These are phyloP conservation scores for Spea multiplicata DNA, from an alignment of 2,113 vertebrate species.

Conservation along the genomic window DNA sequence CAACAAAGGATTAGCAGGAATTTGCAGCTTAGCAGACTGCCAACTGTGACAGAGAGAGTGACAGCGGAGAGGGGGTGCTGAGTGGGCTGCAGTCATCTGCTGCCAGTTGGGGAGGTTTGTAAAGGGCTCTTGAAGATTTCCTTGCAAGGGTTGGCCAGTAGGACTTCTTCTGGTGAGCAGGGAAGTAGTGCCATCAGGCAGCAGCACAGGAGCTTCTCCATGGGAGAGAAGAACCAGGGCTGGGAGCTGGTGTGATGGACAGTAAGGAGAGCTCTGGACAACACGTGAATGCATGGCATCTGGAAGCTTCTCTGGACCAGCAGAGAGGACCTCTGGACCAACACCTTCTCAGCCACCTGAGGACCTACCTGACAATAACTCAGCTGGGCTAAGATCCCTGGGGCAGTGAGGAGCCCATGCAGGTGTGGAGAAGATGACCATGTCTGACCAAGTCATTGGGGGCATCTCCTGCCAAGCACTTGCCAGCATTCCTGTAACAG, in stretches of 20 bases:
- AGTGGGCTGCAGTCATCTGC: background rate
- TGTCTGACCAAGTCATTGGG: conserved; percentile 5
- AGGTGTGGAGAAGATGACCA: conserved; percentile 27
- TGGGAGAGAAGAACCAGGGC: background rate
- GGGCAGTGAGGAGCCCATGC: background rate
- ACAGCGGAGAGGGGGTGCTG: background rate
- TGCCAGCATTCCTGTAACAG: background rate
- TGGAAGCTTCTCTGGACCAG: background rate
- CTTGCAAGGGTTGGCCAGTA: background rate
- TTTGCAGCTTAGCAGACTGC: no score
- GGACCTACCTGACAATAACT: background rate
- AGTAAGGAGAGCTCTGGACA: background rate
- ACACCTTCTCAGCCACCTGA: background rate
- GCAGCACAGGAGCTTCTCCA: background rate
- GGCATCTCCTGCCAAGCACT: conserved; percentile 1
- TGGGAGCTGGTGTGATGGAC: background rate
- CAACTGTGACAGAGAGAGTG: no score
- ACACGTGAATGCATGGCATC: background rate
- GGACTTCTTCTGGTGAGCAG: background rate
- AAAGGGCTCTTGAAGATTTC: background rate
- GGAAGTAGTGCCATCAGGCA: background rate
- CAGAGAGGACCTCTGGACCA: background rate
- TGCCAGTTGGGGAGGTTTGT: background rate
- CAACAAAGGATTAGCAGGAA: background rate
- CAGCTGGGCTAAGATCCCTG: background rate